Conservation (phyloP, 1,140 invertebrate genomes). For the honey bee (Apis mellifera) region DNA sequence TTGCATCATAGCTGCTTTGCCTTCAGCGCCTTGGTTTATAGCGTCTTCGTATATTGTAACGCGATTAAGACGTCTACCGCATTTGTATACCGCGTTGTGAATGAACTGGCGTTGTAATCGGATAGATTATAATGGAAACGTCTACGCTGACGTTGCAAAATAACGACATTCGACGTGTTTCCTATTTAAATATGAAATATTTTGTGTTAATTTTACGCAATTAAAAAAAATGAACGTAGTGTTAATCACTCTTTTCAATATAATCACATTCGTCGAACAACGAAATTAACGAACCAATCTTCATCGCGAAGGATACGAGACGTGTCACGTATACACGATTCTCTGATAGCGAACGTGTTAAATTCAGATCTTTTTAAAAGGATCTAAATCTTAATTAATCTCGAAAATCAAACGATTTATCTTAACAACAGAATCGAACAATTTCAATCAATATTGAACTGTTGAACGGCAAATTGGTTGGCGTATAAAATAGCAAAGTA, state of each 20-base stretch:
- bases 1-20: neutral
- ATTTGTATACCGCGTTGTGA: neutral
- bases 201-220: too few relatives aligned
- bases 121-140: neutral
- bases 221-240: too few relatives aligned
- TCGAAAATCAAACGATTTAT: neutral
- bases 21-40: neutral
- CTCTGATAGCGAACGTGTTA: too few relatives aligned
- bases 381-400: neutral
- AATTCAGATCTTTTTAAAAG: too few relatives aligned
- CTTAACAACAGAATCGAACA: neutral
- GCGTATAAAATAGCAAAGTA: neutral
- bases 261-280: too few relatives aligned
- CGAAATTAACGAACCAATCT: too few relatives aligned
- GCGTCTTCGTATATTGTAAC: neutral
- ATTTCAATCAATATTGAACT: neutral
- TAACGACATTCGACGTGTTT: neutral
- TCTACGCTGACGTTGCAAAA: neutral
- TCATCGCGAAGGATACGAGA: too few relatives aligned
- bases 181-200: too few relatives aligned
- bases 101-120: neutral
- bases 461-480: slow-evolving; percentile 3
- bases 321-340: too few relatives aligned
- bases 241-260: too few relatives aligned
- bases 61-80: neutral